These are phyloP conservation scores for Sebastes fasciatus DNA, from an alignment of 2,113 vertebrate species.

Conservation along the genomic window DNA sequence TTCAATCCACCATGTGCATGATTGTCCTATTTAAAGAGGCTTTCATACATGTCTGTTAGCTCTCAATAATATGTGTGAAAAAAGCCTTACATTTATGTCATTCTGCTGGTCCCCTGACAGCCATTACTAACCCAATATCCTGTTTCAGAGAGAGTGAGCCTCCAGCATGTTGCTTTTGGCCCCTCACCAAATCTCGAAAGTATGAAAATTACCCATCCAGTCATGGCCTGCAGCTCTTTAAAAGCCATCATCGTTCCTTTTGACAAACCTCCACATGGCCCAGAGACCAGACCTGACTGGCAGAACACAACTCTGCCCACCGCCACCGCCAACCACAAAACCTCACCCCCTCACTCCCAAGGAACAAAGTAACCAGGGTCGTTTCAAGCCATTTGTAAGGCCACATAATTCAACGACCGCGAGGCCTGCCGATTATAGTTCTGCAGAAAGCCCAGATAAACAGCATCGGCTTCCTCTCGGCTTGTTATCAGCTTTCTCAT, in stretches of 20 bases:
- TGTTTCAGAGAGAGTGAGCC: conserved; percentile 81
- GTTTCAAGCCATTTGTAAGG: conserved; percentile 66
- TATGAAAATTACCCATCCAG: conserved; percentile 86
- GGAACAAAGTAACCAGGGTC: conserved; percentile 52
- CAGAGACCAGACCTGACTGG: conserved; percentile 62
- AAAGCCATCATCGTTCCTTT: conserved; percentile 76
- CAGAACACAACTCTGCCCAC: conserved; percentile 47
- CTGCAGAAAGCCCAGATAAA: conserved; percentile 80
- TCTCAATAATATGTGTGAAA: conserved; percentile 66
- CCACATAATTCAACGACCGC: conserved; percentile 66
- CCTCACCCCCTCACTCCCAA: conserved; percentile 25
- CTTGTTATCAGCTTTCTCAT: conserved; percentile 82
- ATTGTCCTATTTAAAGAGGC: conserved; percentile 27
- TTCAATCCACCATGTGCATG: conserved; percentile 21
- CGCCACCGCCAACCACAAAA: conserved; percentile 20
- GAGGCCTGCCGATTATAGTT: conserved; percentile 59
- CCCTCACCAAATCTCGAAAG: conserved; percentile 79
- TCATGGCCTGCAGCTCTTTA: conserved; percentile 74
- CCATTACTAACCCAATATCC: conserved; percentile 86
- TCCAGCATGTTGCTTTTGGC: conserved; percentile 84
- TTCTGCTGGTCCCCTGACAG: conserved; percentile 78
- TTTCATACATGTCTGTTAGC: conserved; percentile 58
- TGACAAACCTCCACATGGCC: conserved; percentile 68
- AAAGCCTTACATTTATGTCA: conserved; percentile 76
- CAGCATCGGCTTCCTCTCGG: conserved; percentile 78